These are phyloP conservation scores for Poecile montanus DNA, from an alignment of 2,797 vertebrate species.

Conservation along the genomic window DNA sequence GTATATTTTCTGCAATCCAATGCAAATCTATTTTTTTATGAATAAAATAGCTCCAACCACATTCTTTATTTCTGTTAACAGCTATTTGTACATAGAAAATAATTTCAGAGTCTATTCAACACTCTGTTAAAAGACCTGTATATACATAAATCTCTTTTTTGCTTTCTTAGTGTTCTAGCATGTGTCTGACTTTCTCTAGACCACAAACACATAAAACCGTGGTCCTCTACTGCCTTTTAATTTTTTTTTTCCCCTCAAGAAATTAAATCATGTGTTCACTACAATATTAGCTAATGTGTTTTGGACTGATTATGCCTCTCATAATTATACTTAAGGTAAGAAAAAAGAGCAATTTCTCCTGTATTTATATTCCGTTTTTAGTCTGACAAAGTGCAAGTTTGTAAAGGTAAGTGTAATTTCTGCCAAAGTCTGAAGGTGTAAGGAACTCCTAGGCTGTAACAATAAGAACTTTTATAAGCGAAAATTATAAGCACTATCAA, in stretches of 20 bases:
- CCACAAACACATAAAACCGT: neutral
- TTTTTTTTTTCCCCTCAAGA: neutral
- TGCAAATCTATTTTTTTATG: neutral
- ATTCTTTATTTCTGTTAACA: neutral
- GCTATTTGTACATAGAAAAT: neutral
- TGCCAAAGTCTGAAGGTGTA: neutral
- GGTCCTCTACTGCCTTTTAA: neutral
- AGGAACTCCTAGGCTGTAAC: neutral
- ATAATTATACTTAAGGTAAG: neutral
- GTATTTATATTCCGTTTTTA: neutral
- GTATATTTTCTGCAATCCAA: neutral
- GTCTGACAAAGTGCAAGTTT: neutral
- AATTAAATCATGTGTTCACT: neutral
- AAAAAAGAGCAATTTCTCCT: neutral
- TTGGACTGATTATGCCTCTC: neutral
- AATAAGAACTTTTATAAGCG: neutral
- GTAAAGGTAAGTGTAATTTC: neutral
- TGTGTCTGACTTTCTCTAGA: neutral
- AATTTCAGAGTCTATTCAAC: neutral
- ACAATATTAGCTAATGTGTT: neutral
- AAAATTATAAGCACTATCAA: neutral
- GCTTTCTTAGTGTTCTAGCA: neutral
- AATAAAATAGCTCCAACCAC: neutral
- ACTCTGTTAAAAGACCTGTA: neutral
- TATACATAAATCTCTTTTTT: neutral